Evolutionary conservation across 1,140 invertebrate species (phyloP), one percentile per base, ranked within the genome.

Genomic region (Cydia amplana): DNA sequence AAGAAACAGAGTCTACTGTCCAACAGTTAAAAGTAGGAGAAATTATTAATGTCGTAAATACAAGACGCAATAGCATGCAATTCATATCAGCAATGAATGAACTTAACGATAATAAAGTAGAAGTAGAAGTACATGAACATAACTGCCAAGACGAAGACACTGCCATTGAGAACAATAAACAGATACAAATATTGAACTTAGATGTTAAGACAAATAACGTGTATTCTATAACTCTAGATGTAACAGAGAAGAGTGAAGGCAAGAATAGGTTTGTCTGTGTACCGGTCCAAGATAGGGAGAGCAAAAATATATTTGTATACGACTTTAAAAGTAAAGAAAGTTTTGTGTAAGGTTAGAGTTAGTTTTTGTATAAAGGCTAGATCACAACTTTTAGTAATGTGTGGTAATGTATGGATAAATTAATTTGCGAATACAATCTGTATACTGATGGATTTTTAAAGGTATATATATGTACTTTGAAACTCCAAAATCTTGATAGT

Each of bases 11-110:
- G 10, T 10, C 63, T 9, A 89, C 84, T 74, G 83, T 88, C 2
- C 85, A 91, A 70, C 85, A 87, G 76, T 80, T 90, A 49, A 93
- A 91, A 87, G 83, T 93, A 23, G 84, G 92, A 55, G 93, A 93
- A 80, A 93, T 93, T 23, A 83, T 93, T n/a, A 89, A 86, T 43
- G 90, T 93, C 7, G 89, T 93, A 55, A 93, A 93, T 43, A 93
- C 90, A 43, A 87, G 93, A 75, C 85, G 93, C 16, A 93, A 93
- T 73, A 93, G 93, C 74, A 93, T 93, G 93, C 90, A 91, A 75
- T 89, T 93, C 36, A 90, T 93, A 72, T 85, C 87, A 78, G 93
- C 86, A 46, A 86, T 89, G 80, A 91, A 91, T 36, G 89, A 91
- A 83, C 74, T 85, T 0, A 90, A 88, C 10, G 82, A 91, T 81